Conservation (phyloP, 1,140 invertebrate species). For the Helicoverpa zea region DNA sequence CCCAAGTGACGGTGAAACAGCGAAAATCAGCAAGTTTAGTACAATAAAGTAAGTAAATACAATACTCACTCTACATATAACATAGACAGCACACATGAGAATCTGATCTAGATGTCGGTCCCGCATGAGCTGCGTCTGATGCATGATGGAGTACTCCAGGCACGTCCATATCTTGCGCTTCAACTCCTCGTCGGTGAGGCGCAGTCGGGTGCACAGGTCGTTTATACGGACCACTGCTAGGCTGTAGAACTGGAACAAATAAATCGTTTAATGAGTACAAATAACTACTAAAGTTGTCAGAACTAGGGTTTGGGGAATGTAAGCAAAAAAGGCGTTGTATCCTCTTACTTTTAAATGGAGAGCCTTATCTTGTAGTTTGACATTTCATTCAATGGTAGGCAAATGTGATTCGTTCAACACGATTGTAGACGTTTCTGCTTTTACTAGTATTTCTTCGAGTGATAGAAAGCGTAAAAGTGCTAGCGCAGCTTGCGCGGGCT, state of each 20-base stretch:
- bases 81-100: constrained; percentile 99
- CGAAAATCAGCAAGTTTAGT: not conserved
- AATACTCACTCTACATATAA: constrained; percentile 94
- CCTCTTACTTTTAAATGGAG: too few species aligned
- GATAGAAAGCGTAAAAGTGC: not conserved
- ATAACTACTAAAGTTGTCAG: too few species aligned
- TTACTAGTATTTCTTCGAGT: too few species aligned
- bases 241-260: constrained; percentile 93
- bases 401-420: too few species aligned
- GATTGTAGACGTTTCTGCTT: too few species aligned
- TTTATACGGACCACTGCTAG: constrained; percentile 95
- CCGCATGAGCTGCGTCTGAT: constrained; percentile 94
- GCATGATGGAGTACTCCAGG: constrained; percentile 96
- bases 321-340: too few species aligned
- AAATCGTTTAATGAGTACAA: not conserved
- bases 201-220: constrained; percentile 94
- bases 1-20: too few species aligned
- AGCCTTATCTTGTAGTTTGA: too few species aligned
- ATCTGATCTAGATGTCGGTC: constrained; percentile 99
- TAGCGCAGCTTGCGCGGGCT: too few species aligned
- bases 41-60: constrained; percentile 10
- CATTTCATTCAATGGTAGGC: too few species aligned
- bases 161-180: constrained; percentile 98
- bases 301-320: too few species aligned
- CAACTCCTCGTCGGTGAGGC: constrained; percentile 91